Evolutionary conservation across 2,113 vertebrate species (phyloP).

Genomic region (Malurus elegans): DNA sequence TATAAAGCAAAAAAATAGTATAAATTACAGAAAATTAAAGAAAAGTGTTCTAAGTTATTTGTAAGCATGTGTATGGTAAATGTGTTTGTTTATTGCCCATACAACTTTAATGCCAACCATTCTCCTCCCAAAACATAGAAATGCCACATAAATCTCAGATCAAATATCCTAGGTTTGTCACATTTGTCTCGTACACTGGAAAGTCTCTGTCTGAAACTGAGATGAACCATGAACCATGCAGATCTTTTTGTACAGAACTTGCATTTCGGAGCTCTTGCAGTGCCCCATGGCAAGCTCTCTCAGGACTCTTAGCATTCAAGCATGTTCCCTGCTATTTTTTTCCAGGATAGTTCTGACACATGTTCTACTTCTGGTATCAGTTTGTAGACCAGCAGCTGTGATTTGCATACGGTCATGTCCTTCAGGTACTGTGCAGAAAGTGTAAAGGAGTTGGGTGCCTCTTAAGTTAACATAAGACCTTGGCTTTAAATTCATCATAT

Average conservation of each 20-base stretch:
- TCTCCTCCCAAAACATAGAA: background rate
- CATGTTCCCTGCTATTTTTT: background rate
- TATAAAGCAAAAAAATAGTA: background rate
- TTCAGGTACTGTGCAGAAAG: background rate
- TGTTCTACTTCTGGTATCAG: background rate
- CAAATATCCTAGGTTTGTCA: background rate
- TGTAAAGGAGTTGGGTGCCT: background rate
- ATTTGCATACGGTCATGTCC: background rate
- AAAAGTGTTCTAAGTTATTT: background rate
- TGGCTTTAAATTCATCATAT: background rate
- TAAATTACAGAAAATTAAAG: background rate
- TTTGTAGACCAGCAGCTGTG: background rate
- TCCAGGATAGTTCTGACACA: background rate
- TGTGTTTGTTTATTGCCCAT: background rate
- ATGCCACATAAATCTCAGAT: background rate
- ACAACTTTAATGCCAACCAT: background rate
- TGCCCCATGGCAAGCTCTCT: background rate
- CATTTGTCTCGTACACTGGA: background rate
- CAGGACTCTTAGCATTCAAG: background rate
- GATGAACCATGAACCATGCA: background rate
- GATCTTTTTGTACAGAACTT: background rate
- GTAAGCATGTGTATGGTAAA: background rate
- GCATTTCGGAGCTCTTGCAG: background rate
- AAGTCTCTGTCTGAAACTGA: background rate
- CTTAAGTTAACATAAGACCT: background rate